Evolutionary conservation across 2,797 vertebrate species (phyloP).

Genomic region (Oryzias dopingdopingensis): DNA sequence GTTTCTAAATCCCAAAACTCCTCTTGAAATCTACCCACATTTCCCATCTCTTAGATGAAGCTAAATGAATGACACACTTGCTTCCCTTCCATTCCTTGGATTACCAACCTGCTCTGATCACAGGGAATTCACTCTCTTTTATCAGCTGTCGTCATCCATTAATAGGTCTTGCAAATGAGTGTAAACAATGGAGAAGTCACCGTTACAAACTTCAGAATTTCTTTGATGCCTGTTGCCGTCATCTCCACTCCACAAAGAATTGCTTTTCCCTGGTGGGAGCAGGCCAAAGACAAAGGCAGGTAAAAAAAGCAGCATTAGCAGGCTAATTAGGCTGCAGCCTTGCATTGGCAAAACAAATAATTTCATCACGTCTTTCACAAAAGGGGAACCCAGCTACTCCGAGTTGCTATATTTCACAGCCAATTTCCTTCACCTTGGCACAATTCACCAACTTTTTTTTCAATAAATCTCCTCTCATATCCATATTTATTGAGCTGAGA

Average conservation of each 20-base stretch:
- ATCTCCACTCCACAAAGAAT: conserved; percentile 36
- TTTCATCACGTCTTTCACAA: conserved; percentile 70
- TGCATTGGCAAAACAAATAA: conserved; percentile 69
- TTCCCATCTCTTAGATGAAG: conserved; percentile 51
- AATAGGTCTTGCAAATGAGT: conserved; percentile 46
- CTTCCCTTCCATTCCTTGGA: conserved; percentile 47
- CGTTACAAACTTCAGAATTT: conserved; percentile 38
- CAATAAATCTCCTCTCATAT: conserved; percentile 78
- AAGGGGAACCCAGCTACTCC: conserved; percentile 50
- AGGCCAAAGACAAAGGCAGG: conserved; percentile 63
- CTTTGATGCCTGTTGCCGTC: conserved; percentile 42
- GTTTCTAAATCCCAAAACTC: conserved; percentile 46
- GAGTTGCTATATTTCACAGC: conserved; percentile 68
- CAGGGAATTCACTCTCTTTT: conserved; percentile 28
- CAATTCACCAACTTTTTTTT: conserved; percentile 72
- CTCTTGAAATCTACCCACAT: conserved; percentile 14
- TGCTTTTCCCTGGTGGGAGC: conserved; percentile 43
- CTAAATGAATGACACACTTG: conserved; percentile 47
- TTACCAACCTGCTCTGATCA: conserved; percentile 56
- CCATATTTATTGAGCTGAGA: conserved; percentile 78
- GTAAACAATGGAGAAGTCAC: conserved; percentile 31
- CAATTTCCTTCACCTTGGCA: conserved; percentile 68
- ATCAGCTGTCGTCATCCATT: conserved; percentile 38
- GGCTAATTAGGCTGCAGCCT: conserved; percentile 76
- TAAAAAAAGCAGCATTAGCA: conserved; percentile 77